Base-by-base conservation (phyloP, 2,113 vertebrate species). In the Erinaceus europaeus region DNA sequence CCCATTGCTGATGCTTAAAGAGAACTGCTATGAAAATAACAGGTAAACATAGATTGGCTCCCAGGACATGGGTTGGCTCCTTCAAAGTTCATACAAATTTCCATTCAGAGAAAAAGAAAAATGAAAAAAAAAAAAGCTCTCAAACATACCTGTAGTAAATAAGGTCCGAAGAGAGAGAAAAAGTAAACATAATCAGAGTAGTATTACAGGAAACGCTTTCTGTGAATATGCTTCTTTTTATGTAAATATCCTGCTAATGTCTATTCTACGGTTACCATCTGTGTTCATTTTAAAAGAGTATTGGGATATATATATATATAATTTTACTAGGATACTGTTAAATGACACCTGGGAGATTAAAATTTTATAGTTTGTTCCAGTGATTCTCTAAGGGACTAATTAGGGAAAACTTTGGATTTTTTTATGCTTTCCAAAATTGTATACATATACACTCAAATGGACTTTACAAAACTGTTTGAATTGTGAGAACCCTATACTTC, bases 331-430 rank as follows among this genome's bases (percentile, higher is more conserved):
- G 93, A 88, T 73, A 62, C 82, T 57, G 62, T 85, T 53, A 73
- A 94, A 92, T 44, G 0, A 40, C 93, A 92, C 95, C 87, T 88
- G 84, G 84, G 94, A 97, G 91, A 65, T 90, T 94, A 93, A 91
- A 93, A 94, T 95, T 95, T 94, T 90, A 92, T 88, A 87, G 94
- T 86, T 91, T 95, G 77, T 91, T 88, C 50, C 96, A 95, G 96
- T 95, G 94, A 95, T 96, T 95, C 96, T 96, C 97, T 50, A 89
- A 94, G 96, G 97, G 90, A 95, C 96, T 96, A 96, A 97, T 97
- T 97, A 97, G 76, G 65, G 74, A 55, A 93, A 93, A 83, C 71
- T 95, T 84, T 67, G 48, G 61, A 61, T 50, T 50, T 92, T 86
- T 96, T 95, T 78, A 86, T 38, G 84, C 71, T 95, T 95, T 88